Evolutionary conservation across 2,113 vertebrate species (phyloP), one percentile per base, ranked within the genome.

Genomic region (Propithecus coquereli): DNA sequence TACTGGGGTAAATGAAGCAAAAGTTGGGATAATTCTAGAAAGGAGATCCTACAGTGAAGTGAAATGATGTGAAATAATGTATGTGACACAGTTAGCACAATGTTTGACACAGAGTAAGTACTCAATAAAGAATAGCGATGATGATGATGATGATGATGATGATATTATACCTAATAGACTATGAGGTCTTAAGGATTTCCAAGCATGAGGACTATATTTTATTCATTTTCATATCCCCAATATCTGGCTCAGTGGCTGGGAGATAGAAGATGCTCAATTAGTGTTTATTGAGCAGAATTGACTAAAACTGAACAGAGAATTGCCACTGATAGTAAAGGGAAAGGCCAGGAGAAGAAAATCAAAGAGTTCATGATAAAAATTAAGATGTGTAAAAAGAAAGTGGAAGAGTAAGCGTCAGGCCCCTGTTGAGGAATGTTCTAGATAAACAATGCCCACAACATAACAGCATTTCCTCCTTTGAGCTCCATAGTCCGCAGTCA

Each of bases 291-390:
- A 85, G 3, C 32, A 93, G 18, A 70, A 76, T 0, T 20, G 66
- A 82, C 22, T 79, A 87, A 37, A 90, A 71, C 18, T 57, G 13
- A 97, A 82, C 17, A 93, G 47, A 94, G 82, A 82, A 66, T 86
- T 84, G 8, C 11, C 22, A 30, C 23, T 91, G 30, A 81, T 63
- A 90, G 32, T 93, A 90, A 61, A 88, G 20, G 18, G 32, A 74
- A 76, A 63, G 23, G 1, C 5, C 40, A 65, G 27, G 73, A 66
- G 40, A 82, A 59, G 22, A 87, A 92, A 79, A 66, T 47, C 68
- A 92, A 66, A 91, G 32, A 63, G 27, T 9, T 73, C 63, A 45
- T 25, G 4, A 54, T 68, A 52, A 85, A 95, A 85, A 96, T 25
- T 43, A 45, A 87, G 30, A 25, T 66, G 22, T 45, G 3, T 40